Percentiles rank a stretch among this genome's conserved stretches.
Evolutionary conservation across 1,140 invertebrate species (phyloP).

Genomic region (Pseudomyrmex pallidus): DNA sequence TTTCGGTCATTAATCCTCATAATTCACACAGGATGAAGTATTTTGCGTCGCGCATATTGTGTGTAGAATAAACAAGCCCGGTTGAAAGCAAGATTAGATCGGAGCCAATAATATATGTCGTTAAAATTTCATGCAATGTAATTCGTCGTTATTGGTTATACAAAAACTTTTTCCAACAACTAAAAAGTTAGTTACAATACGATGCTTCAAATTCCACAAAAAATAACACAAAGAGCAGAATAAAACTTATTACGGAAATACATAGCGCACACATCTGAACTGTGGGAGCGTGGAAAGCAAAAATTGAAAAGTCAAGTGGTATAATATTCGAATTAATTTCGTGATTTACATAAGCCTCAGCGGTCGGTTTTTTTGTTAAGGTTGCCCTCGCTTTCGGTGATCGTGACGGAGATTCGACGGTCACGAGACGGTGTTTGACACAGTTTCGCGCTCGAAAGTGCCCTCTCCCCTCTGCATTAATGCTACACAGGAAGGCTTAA

Average conservation of each 20-base stretch:
- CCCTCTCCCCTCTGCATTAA: conserved; percentile 49
- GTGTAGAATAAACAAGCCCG: conserved; percentile 44
- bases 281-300: conserved; percentile 31
- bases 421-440: conserved; percentile 70
- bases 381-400: conserved; percentile 41
- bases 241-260: background rate
- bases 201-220: background rate
- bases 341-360: conserved; percentile 28
- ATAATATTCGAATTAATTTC: conserved; percentile 54
- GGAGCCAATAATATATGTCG: background rate
- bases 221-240: background rate
- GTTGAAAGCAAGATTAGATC: conserved; percentile 48
- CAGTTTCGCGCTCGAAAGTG: conserved; percentile 59
- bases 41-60: conserved; percentile 57
- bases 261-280: background rate
- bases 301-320: conserved; percentile 58
- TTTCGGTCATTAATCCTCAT: conserved; percentile 71
- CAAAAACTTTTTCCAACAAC: background rate
- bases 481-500: conserved; percentile 49
- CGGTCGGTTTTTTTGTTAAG: conserved; percentile 13
- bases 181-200: background rate
- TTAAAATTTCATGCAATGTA: conserved; percentile 19
- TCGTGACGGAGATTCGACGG: conserved; percentile 59
- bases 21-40: conserved; percentile 63
- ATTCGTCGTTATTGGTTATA: background rate